Conservation (phyloP, 53 echinoderm and acorn worm species). For the Hippasteria phrygiana region DNA sequence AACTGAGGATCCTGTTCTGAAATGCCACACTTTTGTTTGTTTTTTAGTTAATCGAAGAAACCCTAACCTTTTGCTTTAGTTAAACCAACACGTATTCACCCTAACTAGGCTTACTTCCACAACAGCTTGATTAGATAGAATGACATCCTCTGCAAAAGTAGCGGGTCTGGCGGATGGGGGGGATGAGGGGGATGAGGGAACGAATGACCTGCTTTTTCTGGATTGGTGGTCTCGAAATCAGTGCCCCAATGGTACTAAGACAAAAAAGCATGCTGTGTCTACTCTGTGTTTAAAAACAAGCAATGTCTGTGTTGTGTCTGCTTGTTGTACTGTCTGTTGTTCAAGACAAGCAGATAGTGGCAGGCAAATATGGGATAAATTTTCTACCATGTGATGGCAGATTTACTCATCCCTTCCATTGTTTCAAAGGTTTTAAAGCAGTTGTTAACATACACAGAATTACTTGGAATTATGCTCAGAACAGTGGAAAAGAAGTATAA, state of each 20-base stretch:
- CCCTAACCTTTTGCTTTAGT: not conserved
- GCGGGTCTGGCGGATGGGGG: not conserved
- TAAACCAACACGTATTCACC: slow-evolving; percentile 13
- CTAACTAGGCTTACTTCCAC: slow-evolving; percentile 11
- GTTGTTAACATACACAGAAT: too few species aligned
- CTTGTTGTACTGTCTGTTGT: not conserved
- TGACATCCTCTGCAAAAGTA: not conserved
- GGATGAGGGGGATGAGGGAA: not conserved
- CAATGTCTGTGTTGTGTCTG: not conserved
- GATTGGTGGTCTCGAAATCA: too few species aligned
- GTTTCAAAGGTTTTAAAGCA: too few species aligned
- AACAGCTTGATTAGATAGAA: slow-evolving; percentile 19
- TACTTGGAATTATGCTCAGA: too few species aligned
- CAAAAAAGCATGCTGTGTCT: too few species aligned
- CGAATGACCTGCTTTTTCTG: too few species aligned
- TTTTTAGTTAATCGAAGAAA: not conserved
- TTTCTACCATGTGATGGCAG: too few species aligned
- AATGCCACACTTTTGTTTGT: not conserved
- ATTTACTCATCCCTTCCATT: too few species aligned
- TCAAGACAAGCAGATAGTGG: too few species aligned
- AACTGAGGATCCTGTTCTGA: not conserved
- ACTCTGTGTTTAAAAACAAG: not conserved
- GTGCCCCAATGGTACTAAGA: too few species aligned
- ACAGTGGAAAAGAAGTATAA: too few species aligned
- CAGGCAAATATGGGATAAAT: too few species aligned